These are phyloP conservation scores for Diarsia dahlii DNA, from an alignment of 2,888 invertebrate genomes.

Conservation along the genomic window DNA sequence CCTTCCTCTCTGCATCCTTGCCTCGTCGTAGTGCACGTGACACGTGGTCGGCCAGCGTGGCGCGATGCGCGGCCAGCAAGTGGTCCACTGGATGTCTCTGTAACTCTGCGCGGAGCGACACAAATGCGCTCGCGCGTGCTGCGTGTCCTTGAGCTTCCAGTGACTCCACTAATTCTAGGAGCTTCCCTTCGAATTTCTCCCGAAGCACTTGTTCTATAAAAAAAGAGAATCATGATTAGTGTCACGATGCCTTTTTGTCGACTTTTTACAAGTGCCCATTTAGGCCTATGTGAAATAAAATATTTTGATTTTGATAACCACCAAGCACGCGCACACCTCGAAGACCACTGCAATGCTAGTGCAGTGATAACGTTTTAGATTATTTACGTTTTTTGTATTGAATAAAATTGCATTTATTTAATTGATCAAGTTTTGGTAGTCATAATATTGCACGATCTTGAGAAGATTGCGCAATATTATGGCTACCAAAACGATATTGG, in stretches of 20 bases:
- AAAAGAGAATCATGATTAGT: background rate
- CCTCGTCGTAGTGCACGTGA: conserved; percentile 91
- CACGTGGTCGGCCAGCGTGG: too few species aligned
- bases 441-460: too few species aligned
- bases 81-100: conserved; percentile 94
- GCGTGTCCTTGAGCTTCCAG: conserved; percentile 97
- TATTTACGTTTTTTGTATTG: background rate
- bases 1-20: conserved; percentile 94
- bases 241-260: too few species aligned
- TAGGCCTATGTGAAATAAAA: too few species aligned
- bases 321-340: background rate
- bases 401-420: too few species aligned
- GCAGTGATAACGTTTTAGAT: background rate
- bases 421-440: background rate
- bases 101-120: conserved; percentile 93
- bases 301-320: too few species aligned
- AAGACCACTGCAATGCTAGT: background rate
- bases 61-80: conserved; percentile 77
- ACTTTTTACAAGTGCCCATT: too few species aligned
- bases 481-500: background rate
- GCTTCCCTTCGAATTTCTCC: conserved; percentile 95
- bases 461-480: background rate
- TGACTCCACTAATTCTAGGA: conserved; percentile 96
- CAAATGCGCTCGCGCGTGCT: conserved; percentile 94
- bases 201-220: conserved; percentile 88